Evolutionary conservation across 2,113 vertebrate genomes (phyloP).

Genomic region (Taxidea taxus): DNA sequence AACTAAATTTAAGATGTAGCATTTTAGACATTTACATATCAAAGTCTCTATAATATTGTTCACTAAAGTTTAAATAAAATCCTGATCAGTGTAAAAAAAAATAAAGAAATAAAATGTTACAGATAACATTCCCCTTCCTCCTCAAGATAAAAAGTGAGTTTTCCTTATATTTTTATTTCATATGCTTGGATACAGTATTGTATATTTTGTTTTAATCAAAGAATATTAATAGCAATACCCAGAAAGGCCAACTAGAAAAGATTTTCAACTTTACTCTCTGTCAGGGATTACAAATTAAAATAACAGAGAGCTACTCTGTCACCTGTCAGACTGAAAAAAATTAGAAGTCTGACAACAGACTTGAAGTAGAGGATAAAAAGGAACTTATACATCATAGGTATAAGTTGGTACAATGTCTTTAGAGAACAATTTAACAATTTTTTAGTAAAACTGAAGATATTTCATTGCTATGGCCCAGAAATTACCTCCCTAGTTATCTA

Average conservation of each 20-base stretch:
- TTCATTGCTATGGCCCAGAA: neutral
- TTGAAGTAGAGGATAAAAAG: neutral
- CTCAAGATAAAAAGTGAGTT: neutral
- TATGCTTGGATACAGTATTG: neutral
- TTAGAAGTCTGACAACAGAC: neutral
- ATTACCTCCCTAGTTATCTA: neutral
- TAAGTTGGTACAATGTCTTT: neutral
- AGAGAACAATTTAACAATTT: neutral
- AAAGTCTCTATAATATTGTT: slow-evolving; percentile 78
- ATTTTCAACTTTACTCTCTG: slow-evolving; percentile 15
- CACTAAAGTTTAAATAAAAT: slow-evolving; percentile 83
- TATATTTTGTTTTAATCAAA: neutral
- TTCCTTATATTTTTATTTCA: slow-evolving; percentile 11
- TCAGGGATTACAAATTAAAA: neutral
- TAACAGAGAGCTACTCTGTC: neutral
- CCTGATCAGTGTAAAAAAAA: slow-evolving; percentile 69
- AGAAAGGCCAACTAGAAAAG: neutral
- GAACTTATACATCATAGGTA: fast-evolving
- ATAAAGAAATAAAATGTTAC: neutral
- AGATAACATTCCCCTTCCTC: neutral
- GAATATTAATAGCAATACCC: neutral
- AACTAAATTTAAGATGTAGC: slow-evolving; percentile 74
- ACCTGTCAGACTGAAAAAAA: neutral
- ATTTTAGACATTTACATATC: slow-evolving; percentile 76
- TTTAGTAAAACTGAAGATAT: neutral